Conservation (phyloP, 2,113 vertebrate species). For the Hypomesus transpacificus region DNA sequence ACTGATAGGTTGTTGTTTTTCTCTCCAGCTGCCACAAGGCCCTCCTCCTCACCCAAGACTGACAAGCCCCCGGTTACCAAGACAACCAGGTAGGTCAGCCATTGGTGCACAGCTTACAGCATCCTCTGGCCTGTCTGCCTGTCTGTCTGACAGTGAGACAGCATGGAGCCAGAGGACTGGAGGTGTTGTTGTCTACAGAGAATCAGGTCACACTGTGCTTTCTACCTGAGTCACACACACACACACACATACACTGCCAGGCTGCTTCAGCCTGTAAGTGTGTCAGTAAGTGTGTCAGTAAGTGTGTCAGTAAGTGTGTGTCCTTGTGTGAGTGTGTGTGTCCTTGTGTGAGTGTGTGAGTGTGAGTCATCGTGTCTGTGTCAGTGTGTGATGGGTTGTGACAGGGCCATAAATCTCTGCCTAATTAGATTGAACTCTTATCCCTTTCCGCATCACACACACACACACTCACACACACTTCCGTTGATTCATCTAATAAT, state of each 20-base stretch:
- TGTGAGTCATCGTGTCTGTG: neutral
- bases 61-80: conserved; percentile 63
- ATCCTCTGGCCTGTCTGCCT: neutral
- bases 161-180: no score
- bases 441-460: conserved; percentile 26
- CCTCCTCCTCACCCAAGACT: conserved; percentile 47
- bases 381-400: conserved; percentile 19
- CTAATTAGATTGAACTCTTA: conserved; percentile 57
- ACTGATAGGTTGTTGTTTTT: conserved; percentile 17
- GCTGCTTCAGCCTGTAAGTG: conserved; percentile 5
- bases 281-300: conserved; percentile 13
- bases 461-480: neutral
- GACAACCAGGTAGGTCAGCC: conserved; percentile 68
- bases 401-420: conserved; percentile 52
- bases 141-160: neutral
- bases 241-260: conserved; percentile 1
- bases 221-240: conserved; percentile 55
- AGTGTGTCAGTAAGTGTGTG: neutral
- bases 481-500: neutral
- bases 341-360: neutral
- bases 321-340: conserved; percentile 19
- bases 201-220: conserved; percentile 42
- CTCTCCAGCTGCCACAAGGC: conserved; percentile 52
- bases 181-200: conserved; percentile 3
- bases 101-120: conserved; percentile 21